A percentile compares a stretch with the other conserved stretches of the same genome.
These are phyloP conservation scores for Gopherus flavomarginatus DNA, from an alignment of 2,113 vertebrate genomes.

Conservation along the genomic window DNA sequence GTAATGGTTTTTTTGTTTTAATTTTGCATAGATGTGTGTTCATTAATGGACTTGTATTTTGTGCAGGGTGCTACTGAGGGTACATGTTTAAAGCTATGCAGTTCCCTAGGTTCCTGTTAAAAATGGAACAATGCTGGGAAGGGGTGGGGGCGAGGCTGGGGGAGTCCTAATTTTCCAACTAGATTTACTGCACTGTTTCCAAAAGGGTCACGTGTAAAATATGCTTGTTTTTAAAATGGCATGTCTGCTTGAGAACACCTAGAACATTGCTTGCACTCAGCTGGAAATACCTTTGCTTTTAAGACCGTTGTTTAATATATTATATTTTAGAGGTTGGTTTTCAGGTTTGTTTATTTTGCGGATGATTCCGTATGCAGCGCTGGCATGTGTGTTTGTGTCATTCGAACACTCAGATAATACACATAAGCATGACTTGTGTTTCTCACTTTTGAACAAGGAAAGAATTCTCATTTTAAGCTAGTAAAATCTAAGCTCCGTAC, in stretches of 20 bases:
- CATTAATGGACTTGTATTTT: not conserved
- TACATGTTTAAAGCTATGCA: not conserved
- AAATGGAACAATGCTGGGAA: not conserved
- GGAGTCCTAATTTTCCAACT: not conserved
- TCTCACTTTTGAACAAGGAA: not conserved
- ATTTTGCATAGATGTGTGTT: not conserved
- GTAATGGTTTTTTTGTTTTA: not conserved
- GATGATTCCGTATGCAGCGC: not conserved
- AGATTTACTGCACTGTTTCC: not conserved
- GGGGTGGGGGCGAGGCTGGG: not conserved
- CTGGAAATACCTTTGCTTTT: not conserved
- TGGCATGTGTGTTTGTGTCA: not conserved
- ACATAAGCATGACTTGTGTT: accelerated
- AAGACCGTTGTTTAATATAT: not conserved
- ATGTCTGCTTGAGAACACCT: not conserved
- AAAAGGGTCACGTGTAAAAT: not conserved
- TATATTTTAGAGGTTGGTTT: not conserved
- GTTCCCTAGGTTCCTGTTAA: not conserved
- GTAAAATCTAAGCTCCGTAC: not conserved
- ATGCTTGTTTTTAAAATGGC: not conserved
- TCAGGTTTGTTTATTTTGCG: not conserved
- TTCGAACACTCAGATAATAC: accelerated
- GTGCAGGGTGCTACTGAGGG: not conserved
- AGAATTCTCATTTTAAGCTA: not conserved
- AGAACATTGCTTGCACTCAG: not conserved